phyloP scores from a whole-genome alignment of 2,797 vertebrate genomes.

The Enteromius fasciolatus region DNA sequence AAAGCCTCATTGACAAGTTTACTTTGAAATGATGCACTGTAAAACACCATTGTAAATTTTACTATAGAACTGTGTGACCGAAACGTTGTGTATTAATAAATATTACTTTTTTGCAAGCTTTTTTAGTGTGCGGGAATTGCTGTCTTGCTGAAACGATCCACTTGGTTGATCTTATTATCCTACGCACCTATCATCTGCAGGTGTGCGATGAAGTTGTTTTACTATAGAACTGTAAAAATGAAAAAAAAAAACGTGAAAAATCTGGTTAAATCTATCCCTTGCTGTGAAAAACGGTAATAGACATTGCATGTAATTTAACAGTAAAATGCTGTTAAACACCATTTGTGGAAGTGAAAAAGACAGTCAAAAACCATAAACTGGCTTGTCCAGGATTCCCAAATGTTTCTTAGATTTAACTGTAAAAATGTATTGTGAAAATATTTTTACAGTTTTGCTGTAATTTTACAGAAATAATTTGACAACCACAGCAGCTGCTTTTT shows the following conservation, averaged over 20 bases:
- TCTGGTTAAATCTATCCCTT: not conserved
- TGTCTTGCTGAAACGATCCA: too few species aligned
- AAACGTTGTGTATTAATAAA: too few species aligned
- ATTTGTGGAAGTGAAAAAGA: not conserved
- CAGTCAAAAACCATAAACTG: not conserved
- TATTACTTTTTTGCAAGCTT: too few species aligned
- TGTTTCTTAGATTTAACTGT: not conserved
- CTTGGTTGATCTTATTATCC: too few species aligned
- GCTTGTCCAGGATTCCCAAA: not conserved
- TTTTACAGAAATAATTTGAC: not conserved
- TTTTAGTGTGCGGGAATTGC: too few species aligned
- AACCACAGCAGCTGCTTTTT: not conserved
- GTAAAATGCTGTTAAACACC: not conserved
- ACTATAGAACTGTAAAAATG: not conserved
- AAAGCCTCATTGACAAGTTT: not conserved
- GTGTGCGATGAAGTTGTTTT: too few species aligned
- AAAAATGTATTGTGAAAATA: not conserved
- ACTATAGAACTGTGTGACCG: not conserved
- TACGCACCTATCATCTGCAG: too few species aligned
- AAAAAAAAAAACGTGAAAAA: not conserved
- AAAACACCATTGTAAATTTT: not conserved
- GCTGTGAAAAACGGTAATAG: not conserved
- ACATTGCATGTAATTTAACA: not conserved
- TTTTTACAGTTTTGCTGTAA: not conserved
- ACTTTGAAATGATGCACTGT: not conserved